These are phyloP conservation scores for Lasiurus borealis DNA, from an alignment of 2,113 vertebrate species.

Conservation along the genomic window DNA sequence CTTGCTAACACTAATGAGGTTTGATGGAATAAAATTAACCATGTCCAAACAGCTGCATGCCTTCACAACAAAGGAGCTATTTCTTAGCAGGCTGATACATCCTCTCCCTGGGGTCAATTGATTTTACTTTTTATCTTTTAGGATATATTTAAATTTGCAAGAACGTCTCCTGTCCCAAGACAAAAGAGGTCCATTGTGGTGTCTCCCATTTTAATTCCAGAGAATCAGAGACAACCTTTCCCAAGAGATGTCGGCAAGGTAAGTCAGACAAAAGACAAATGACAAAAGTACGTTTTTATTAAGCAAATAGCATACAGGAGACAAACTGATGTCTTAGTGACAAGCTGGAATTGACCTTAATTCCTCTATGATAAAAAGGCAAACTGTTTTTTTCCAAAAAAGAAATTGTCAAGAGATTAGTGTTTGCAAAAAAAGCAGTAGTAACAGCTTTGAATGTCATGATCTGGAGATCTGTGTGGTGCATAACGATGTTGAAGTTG, in stretches of 20 bases:
- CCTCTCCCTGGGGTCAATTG: neutral
- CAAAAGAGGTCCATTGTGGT: conserved; percentile 94
- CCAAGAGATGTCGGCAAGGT: conserved; percentile 95
- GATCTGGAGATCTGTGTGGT: neutral
- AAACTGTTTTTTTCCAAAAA: conserved; percentile 16
- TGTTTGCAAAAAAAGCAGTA: neutral
- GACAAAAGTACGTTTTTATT: neutral
- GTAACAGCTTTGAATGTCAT: neutral
- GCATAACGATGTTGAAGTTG: neutral
- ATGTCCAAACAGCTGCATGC: neutral
- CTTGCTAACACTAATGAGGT: conserved; percentile 59
- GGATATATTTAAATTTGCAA: conserved; percentile 91
- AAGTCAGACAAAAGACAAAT: conserved; percentile 79
- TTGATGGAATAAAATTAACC: conserved; percentile 63
- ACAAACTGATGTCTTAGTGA: neutral
- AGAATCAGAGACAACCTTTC: conserved; percentile 95
- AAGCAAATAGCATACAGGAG: neutral
- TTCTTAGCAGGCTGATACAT: neutral
- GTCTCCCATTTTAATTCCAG: conserved; percentile 93
- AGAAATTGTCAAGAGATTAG: neutral
- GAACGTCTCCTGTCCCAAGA: conserved; percentile 88
- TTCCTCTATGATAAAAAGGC: neutral
- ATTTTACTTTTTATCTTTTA: conserved; percentile 83
- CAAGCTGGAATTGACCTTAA: neutral
- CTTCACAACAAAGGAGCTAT: neutral